Base-by-base conservation (phyloP, 2,113 vertebrate species). In the Myrmecobius fasciatus region DNA sequence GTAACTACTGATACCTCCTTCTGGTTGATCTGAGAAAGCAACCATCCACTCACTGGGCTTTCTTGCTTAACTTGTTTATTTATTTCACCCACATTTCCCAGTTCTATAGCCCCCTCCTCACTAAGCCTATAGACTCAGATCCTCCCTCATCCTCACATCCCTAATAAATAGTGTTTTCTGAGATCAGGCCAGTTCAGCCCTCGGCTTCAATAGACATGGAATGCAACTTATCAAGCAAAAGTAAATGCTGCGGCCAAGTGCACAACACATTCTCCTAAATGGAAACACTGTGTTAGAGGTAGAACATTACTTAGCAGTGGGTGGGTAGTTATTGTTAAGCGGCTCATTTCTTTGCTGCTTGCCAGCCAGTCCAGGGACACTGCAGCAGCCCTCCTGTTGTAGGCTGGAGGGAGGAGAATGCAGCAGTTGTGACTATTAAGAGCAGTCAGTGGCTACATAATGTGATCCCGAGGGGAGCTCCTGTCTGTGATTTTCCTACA, bases 251-350 rank as follows among this genome's bases (percentile, higher is more conserved):
- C 94, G 93, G 94, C 93, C 96, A 96, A 95, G 53, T 5, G 89
- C 89, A 90, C 90, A 75, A 91, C 91, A 92, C 96, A 95, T 92
- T 96, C 94, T 95, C 92, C 92, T 89, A 90, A 52, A 67, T 91
- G 96, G 91, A 95, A 93, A 95, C 52, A 56, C 92, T 60, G 48
- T 25, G 43, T 54, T 93, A 43, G 93, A 97, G 95, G 92, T 93
- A 96, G 94, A 95, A 92, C 89, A 53, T 56, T 92, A 52, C 94
- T 95, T 90, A 97, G 91, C 96, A 95, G 95, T 47, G 93, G 96
- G 97, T 95, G 96, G 96, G 96, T 93, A 94, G 67, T 43, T 96
- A 2, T 83, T 95, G 46, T 83, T 53, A 14, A 93, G 94, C 54
- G 91, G 67, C 89, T 97, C 93, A 14, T 94, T 56, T 93, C 94